Base-by-base conservation (phyloP, 2,113 vertebrate genomes). In the Illadopsis cleaveri region DNA sequence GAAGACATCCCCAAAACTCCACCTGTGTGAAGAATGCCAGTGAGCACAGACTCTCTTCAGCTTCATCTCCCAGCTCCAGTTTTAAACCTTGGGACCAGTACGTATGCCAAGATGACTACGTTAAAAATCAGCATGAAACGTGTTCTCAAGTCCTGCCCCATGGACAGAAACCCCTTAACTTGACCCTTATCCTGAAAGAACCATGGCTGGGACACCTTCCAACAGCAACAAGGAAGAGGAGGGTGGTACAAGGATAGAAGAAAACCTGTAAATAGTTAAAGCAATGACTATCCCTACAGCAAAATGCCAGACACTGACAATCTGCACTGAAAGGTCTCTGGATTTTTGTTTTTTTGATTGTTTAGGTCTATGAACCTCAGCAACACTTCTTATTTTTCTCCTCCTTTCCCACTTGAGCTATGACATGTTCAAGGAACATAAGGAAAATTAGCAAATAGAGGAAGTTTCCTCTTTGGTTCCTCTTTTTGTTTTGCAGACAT, bases 71-170 rank as follows among this genome's bases (percentile, higher is more conserved):
- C 45, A 62, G 16, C 11, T 15, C 12, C 58, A 33, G 13, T 56
- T 66, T 60, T 66, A 79, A 73, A 73, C 22, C 56, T 35, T 2
- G 1, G 42, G 54, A 77, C 45, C 42, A 35, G 44, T 17, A 45
- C 0, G 14, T 19, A 60, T 10, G 11, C 47, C 2, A 3, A 69
- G 31, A 65, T 2, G 5, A 64, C 35, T 37, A 27, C 1, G 0
- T 37, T 57, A 70, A 78, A 90, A 66, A 77, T 10, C 60, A 56
- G 25, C 24, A 42, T 1, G 3, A 42, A 66, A 28, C 0, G 0
- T 15, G 33, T 42, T 81, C n/a, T 37, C 44, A 84, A 78, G 25
- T 25, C 54, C 40, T 66, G 28, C 33, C 45, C 42, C 42, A 38
- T 4, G 11, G 44, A 60, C 17, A 50, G 33, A 73, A 66, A 71